Conservation (phyloP, 2,113 vertebrate genomes). For the Oplegnathus fasciatus region DNA sequence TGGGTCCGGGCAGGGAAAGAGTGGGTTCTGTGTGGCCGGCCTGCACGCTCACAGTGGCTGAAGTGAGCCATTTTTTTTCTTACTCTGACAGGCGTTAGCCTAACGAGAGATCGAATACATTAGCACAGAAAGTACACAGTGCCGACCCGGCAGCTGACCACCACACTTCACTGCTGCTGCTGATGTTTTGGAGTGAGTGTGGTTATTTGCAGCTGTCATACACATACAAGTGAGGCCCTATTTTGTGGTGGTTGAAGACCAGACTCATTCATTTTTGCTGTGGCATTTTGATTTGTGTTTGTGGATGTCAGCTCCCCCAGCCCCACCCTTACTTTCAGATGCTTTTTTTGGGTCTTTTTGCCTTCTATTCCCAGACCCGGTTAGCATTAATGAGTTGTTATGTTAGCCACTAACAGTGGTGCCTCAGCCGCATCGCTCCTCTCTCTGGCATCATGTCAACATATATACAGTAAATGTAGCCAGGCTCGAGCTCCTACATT, state of each 20-base stretch:
- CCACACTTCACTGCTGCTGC: conserved; percentile 40
- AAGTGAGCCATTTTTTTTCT: conserved; percentile 32
- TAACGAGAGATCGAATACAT: conserved; percentile 65
- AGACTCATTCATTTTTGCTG: conserved; percentile 53
- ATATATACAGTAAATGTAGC: not conserved
- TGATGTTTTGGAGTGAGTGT: conserved; percentile 31
- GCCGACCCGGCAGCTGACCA: conserved; percentile 31
- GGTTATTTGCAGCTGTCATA: conserved; percentile 65
- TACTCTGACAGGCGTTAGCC: conserved; percentile 33
- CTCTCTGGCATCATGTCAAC: conserved; percentile 24
- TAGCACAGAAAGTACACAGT: conserved; percentile 47
- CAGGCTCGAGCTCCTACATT: not conserved
- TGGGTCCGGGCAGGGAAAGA: conserved; percentile 26
- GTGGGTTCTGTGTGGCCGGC: conserved; percentile 49
- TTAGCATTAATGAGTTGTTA: conserved; percentile 66
- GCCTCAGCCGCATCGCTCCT: conserved; percentile 6
- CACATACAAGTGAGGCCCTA: conserved; percentile 57
- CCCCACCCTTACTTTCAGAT: conserved; percentile 5
- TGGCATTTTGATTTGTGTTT: conserved; percentile 66
- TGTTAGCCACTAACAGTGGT: conserved; percentile 20
- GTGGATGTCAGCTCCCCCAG: conserved; percentile 39
- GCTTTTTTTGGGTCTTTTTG: conserved; percentile 33
- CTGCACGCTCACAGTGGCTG: not conserved
- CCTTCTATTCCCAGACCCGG: conserved; percentile 51
- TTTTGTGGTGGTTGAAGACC: conserved; percentile 47